phyloP scores from a whole-genome alignment of 2,797 vertebrate genomes.

The Lateolabrax maculatus region DNA sequence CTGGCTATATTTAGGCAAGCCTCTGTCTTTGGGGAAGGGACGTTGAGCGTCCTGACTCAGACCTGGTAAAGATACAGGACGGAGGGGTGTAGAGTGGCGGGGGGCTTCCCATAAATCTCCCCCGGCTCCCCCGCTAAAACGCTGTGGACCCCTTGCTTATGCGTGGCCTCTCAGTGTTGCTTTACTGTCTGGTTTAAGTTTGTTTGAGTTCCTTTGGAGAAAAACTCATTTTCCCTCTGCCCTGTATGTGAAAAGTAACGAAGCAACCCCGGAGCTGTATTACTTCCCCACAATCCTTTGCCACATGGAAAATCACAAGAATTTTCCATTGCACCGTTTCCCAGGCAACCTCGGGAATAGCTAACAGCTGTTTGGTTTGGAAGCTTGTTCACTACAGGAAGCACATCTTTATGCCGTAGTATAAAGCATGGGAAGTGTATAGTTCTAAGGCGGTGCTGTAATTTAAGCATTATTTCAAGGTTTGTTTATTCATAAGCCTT shows the following conservation, averaged over 20 bases:
- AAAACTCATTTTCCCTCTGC: neutral
- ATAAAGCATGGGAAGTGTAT: slow-evolving; percentile 26
- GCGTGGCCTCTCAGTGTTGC: slow-evolving; percentile 36
- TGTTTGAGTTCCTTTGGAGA: neutral
- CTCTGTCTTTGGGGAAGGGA: slow-evolving; percentile 33
- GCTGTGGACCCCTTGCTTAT: slow-evolving; percentile 12
- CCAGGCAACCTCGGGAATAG: slow-evolving; percentile 76
- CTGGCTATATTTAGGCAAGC: slow-evolving; percentile 67
- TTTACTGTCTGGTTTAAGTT: slow-evolving; percentile 51
- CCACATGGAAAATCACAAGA: slow-evolving; percentile 72
- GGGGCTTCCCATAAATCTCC: slow-evolving; percentile 42
- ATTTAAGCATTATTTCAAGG: slow-evolving; percentile 1
- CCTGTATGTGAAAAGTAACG: neutral
- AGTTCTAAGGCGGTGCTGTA: slow-evolving; percentile 14
- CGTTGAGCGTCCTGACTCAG: slow-evolving; percentile 35
- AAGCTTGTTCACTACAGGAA: slow-evolving; percentile 61
- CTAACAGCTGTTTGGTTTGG: slow-evolving; percentile 79
- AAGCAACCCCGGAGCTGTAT: slow-evolving; percentile 15
- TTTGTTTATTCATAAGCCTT: slow-evolving; percentile 32
- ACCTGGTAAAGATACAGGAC: slow-evolving; percentile 32
- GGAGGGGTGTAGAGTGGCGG: slow-evolving; percentile 1
- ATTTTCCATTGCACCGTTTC: slow-evolving; percentile 82
- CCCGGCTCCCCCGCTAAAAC: neutral
- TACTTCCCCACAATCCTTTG: slow-evolving; percentile 41
- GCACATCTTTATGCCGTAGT: slow-evolving; percentile 57